Conservation (phyloP, 2,888 invertebrate genomes). For the Apocheima hispidaria region DNA sequence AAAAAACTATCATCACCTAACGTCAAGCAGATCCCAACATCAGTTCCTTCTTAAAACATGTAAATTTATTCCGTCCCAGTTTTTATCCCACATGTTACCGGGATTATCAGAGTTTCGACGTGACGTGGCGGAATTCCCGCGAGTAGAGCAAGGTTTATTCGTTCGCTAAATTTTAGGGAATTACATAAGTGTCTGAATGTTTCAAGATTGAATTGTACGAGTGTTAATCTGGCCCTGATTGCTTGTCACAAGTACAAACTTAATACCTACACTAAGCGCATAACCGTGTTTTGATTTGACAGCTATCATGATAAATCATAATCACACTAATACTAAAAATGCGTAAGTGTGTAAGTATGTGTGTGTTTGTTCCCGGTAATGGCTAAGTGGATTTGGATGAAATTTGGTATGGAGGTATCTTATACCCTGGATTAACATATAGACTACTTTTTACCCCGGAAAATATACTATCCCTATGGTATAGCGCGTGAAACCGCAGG, state of each 20-base stretch:
- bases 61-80: constrained; percentile 28
- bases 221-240: neutral
- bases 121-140: neutral
- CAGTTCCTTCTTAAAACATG: constrained; percentile 15
- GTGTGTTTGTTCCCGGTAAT: no score
- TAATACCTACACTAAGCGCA: neutral
- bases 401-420: no score
- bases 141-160: constrained; percentile 5
- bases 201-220: constrained; percentile 3
- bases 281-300: neutral
- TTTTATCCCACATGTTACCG: constrained; percentile 7
- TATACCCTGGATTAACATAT: no score
- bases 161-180: constrained; percentile 11
- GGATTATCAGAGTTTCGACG: constrained; percentile 13
- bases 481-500: no score
- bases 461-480: no score
- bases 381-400: no score
- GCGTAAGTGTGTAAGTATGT: no score
- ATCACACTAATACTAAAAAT: no score
- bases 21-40: constrained; percentile 1
- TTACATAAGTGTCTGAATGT: neutral
- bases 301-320: neutral
- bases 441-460: no score
- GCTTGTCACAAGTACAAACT: neutral
- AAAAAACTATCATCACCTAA: no score